A percentile compares a stretch with the other conserved stretches of the same genome.
Conservation (phyloP, 2,888 invertebrate genomes). For the Mesorhabditis belari region DNA sequence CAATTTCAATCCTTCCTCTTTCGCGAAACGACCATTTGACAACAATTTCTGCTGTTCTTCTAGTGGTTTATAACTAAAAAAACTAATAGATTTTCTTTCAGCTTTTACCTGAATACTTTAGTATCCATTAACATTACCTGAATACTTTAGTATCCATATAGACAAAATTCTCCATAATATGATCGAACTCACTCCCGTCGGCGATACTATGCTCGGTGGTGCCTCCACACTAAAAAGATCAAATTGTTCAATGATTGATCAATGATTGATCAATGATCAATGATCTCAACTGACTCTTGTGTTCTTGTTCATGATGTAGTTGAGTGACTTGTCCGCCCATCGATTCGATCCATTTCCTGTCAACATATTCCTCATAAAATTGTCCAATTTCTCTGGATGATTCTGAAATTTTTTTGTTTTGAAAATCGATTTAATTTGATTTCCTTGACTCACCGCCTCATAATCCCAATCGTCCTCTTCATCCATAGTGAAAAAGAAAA, state of each 20-base stretch:
- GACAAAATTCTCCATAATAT: slow-evolving; percentile 44
- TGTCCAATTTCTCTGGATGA: slow-evolving; percentile 24
- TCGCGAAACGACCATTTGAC: neutral
- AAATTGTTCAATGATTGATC: too few relatives aligned
- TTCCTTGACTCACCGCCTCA: slow-evolving; percentile 9
- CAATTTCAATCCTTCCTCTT: slow-evolving; percentile 15
- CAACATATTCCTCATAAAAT: slow-evolving; percentile 35
- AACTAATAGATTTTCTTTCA: too few relatives aligned
- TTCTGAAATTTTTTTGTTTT: slow-evolving; percentile 11
- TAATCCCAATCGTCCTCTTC: slow-evolving; percentile 32
- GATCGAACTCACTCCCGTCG: slow-evolving; percentile 48
- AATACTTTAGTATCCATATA: slow-evolving; percentile 31
- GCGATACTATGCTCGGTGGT: slow-evolving; percentile 42
- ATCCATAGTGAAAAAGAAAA: slow-evolving; percentile 35
- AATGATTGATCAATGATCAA: too few relatives aligned
- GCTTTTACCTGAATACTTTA: neutral
- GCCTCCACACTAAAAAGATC: slow-evolving; percentile 27
- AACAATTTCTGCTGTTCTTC: slow-evolving; percentile 21
- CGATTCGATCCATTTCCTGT: slow-evolving; percentile 40
- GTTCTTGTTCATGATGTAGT: slow-evolving; percentile 35
- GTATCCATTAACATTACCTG: slow-evolving; percentile 1
- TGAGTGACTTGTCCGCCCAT: slow-evolving; percentile 47
- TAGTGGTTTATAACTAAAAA: slow-evolving; percentile 12
- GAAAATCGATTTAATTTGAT: neutral
- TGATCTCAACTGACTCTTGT: slow-evolving; percentile 15